phyloP scores from a whole-genome alignment of 2,113 vertebrate genomes.

The human region DNA sequence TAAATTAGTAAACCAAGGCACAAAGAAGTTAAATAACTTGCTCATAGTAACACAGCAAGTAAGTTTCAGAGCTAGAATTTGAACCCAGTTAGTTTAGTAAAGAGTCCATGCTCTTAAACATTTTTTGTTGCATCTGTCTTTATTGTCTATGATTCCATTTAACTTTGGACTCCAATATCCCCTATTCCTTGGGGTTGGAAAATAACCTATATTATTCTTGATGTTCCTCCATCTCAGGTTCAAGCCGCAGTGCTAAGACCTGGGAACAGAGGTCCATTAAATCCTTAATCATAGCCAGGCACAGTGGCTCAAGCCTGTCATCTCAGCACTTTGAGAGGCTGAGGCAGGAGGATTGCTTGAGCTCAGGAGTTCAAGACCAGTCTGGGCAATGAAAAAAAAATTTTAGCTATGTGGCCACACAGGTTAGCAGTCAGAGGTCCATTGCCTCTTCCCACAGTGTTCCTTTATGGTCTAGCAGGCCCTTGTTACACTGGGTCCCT shows the following conservation, averaged over 20 bases:
- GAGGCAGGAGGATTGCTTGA: no score
- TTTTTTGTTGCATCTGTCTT: background rate
- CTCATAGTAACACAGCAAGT: background rate
- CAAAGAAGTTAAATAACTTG: background rate
- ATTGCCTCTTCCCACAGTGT: background rate
- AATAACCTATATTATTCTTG: slow-evolving; percentile 33
- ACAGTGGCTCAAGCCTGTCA: no score
- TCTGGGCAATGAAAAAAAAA: no score
- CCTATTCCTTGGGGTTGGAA: background rate
- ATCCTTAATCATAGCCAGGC: background rate
- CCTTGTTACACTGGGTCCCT: background rate
- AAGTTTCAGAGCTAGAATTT: background rate
- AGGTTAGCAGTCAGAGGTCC: background rate
- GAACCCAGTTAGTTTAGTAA: slow-evolving; percentile 25
- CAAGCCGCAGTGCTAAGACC: background rate
- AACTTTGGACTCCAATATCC: background rate
- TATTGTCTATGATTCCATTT: slow-evolving; percentile 16
- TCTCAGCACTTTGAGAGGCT: no score
- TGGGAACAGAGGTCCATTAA: background rate
- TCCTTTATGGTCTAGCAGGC: background rate
- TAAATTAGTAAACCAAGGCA: slow-evolving; percentile 6
- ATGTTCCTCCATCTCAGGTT: background rate
- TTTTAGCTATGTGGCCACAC: background rate
- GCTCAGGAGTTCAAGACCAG: no score
- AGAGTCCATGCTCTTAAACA: background rate